phyloP scores from a whole-genome alignment of 1,140 invertebrate genomes.

The Whitmania pigra region DNA sequence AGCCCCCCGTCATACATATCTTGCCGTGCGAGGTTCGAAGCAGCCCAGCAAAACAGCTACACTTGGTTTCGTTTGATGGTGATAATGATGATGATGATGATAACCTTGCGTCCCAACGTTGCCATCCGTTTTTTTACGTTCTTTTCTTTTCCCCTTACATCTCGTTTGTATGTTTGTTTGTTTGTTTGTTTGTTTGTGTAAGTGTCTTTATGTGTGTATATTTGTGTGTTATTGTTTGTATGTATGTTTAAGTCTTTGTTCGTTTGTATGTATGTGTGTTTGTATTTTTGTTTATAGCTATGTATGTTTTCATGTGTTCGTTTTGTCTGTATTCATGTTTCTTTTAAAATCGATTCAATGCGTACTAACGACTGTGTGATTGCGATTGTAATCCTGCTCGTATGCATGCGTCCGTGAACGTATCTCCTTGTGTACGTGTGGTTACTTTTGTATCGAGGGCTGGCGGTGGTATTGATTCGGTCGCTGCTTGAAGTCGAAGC shows the following conservation, averaged over 20 bases:
- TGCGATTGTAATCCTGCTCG: neutral
- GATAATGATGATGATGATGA: too few relatives aligned
- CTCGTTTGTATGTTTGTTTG: neutral
- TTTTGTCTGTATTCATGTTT: neutral
- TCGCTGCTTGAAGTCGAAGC: too few relatives aligned
- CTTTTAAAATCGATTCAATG: neutral
- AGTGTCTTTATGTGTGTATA: neutral
- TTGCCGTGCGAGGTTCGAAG: too few relatives aligned
- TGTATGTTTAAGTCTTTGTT: neutral
- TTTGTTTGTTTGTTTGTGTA: constrained; percentile 5
- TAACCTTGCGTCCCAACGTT: too few relatives aligned
- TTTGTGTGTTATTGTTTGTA: neutral
- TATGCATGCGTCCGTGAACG: neutral
- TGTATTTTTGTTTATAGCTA: neutral
- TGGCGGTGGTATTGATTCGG: too few relatives aligned
- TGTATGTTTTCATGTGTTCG: neutral
- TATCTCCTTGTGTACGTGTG: neutral
- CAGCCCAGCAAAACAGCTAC: too few relatives aligned
- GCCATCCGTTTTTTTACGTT: neutral
- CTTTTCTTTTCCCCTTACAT: neutral
- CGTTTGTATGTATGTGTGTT: neutral
- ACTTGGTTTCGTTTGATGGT: too few relatives aligned
- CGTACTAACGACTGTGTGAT: neutral
- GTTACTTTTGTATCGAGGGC: neutral
- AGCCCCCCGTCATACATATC: too few relatives aligned